Base-by-base conservation (phyloP, 2,797 vertebrate species). In the Peromyscus melanophrys region DNA sequence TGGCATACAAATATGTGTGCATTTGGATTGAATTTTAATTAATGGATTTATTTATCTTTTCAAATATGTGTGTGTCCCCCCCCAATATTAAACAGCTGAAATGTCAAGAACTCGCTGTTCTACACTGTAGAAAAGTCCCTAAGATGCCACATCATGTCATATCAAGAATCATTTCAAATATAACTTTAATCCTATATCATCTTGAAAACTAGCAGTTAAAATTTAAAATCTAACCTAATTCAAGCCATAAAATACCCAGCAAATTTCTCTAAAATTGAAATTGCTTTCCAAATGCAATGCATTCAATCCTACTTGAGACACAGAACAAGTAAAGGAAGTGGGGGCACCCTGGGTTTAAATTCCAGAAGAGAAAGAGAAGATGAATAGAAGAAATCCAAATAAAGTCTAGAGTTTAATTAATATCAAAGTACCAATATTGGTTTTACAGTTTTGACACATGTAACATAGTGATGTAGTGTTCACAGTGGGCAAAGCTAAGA, bases 301-400 rank as follows among this genome's bases (percentile, higher is more conserved):
- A 82, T 97, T 90, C 80, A 93, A 95, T 17, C 29, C 57, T 80
- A 34, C n/a, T 88, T 94, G 16, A 94, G 71, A 96, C 25, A 94
- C 34, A 65, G 11, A 21, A 83, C 27, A 96, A 89, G 1, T 67
- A 90, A 98, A 76, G 57, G 14, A 17, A 61, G 16, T 78, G 19
- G 17, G 37, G 34, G 21, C 19, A 19, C 0, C 11, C 14, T 52
- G 40, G 27, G 82, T 14, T 25, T 77, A 37, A 10, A 57, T 73
- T 43, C 82, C 84, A 52, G 77, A 90, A 90, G 37, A 91, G 71
- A 84, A 97, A 52, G 21, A 92, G 55, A 93, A 73, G 16, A 17
- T 71, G 90, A 82, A 82, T 59, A 14, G 16, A 55, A 94, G 17
- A 89, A 63, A 89, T 78, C 14, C n/a, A 95, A 97, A 89, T 73